Evolutionary conservation across 1,140 invertebrate genomes (phyloP).

Genomic region (Venustaconcha ellipsiformis): DNA sequence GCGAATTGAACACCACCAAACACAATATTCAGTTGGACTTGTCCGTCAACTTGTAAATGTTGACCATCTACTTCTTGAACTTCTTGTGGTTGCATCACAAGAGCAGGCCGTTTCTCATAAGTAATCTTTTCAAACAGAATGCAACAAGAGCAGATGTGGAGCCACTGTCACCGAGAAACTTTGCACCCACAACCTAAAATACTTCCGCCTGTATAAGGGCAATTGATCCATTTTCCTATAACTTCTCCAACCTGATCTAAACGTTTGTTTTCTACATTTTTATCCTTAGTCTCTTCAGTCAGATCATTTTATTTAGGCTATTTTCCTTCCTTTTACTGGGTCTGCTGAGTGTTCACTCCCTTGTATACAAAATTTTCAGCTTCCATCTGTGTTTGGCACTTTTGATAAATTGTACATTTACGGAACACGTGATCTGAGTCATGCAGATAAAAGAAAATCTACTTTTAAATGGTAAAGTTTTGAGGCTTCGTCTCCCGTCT

Average conservation of each 20-base stretch:
- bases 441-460: background rate
- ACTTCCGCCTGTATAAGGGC: background rate
- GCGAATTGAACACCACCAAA: background rate
- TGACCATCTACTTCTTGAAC: slow-evolving; percentile 7
- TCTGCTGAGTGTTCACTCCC: background rate
- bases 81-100: background rate
- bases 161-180: slow-evolving; percentile 8
- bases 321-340: background rate
- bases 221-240: background rate
- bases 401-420: background rate
- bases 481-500: background rate
- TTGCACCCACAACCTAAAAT: background rate
- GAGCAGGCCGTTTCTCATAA: background rate
- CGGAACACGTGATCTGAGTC: too few species aligned
- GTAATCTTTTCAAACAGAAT: background rate
- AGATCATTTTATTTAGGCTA: background rate
- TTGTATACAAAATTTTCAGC: background rate
- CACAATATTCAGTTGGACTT: background rate
- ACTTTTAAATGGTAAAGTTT: background rate
- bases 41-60: slow-evolving; percentile 1
- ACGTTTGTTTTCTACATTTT: background rate
- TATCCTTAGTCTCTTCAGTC: background rate
- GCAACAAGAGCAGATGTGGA: slow-evolving; percentile 6
- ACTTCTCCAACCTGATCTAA: slow-evolving; percentile 3
- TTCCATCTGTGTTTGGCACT: background rate